Conservation (phyloP, 2,797 vertebrate species). For the Alauda arvensis region DNA sequence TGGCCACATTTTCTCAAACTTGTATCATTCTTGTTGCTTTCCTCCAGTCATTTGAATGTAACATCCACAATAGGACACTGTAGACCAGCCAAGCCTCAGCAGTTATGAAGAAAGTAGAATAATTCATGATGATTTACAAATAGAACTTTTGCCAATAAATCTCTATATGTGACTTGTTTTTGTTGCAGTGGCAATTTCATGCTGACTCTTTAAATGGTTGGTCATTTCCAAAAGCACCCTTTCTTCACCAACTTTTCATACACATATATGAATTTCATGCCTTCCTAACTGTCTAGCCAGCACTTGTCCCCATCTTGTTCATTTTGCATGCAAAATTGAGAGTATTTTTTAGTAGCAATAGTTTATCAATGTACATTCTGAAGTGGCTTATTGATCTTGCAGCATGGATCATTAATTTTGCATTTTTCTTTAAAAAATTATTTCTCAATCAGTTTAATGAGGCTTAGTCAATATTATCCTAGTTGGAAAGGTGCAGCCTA, state of each 20-base stretch:
- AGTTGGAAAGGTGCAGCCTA: background rate
- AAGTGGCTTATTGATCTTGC: background rate
- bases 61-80: background rate
- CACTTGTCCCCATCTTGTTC: background rate
- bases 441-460: conserved; percentile 34
- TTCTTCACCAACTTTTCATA: background rate
- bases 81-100: background rate
- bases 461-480: background rate
- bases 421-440: background rate
- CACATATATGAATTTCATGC: background rate
- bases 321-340: background rate
- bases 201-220: background rate
- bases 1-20: background rate
- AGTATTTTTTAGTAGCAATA: background rate
- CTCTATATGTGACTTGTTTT: background rate
- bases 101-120: background rate
- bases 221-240: background rate
- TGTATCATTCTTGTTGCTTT: background rate
- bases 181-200: background rate
- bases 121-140: background rate
- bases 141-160: background rate
- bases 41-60: background rate
- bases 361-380: background rate
- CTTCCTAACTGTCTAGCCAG: background rate
- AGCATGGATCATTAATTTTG: conserved; percentile 26